Percentiles rank a stretch among this genome's conserved stretches.
phyloP scores from a whole-genome alignment of 1,140 invertebrate species.

The Drosophila novamexicana region DNA sequence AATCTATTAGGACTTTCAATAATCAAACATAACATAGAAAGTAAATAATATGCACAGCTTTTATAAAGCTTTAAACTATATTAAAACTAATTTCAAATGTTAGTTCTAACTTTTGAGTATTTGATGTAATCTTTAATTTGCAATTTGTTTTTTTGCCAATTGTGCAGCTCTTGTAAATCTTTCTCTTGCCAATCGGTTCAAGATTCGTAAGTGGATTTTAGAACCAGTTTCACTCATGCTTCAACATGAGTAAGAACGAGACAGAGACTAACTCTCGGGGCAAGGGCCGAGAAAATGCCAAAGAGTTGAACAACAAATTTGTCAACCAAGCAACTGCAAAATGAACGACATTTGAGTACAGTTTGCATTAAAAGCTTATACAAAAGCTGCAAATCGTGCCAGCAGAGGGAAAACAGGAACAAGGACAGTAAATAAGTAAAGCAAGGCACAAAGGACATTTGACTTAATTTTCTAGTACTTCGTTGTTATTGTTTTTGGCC shows the following conservation, averaged over 20 bases:
- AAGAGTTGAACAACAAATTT: constrained; percentile 26
- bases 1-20: neutral
- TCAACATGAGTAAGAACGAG: neutral
- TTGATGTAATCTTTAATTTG: constrained; percentile 2
- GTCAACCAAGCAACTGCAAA: constrained; percentile 47
- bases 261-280: too few species aligned
- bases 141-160: neutral
- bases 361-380: constrained; percentile 22
- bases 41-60: neutral
- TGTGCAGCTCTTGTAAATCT: neutral
- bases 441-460: constrained; percentile 49
- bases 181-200: neutral
- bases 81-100: neutral
- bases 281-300: too few species aligned
- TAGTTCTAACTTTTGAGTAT: neutral
- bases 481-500: constrained; percentile 21
- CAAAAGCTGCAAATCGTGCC: neutral
- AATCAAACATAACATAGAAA: neutral
- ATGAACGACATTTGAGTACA: constrained; percentile 40
- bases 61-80: neutral
- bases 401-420: neutral
- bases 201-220: constrained; percentile 45
- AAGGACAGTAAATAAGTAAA: constrained; percentile 50
- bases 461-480: constrained; percentile 55
- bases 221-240: neutral